phyloP scores from a whole-genome alignment of 2,113 vertebrate genomes.

The Scatophagus argus region DNA sequence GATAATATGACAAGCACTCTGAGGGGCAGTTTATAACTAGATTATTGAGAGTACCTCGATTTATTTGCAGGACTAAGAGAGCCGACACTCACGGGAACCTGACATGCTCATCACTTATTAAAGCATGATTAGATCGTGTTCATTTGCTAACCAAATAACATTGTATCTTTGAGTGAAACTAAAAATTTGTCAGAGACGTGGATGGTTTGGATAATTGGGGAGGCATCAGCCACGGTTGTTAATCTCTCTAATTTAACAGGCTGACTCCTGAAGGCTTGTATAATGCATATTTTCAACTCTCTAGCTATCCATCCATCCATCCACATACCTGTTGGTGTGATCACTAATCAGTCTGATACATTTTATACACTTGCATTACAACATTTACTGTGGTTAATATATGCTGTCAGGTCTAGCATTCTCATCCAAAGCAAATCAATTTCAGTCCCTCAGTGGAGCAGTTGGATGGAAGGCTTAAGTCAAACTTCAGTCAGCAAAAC shows the following conservation, averaged over 20 bases:
- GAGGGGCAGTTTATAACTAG: slow-evolving; percentile 71
- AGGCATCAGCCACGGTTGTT: slow-evolving; percentile 4
- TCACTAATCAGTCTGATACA: slow-evolving; percentile 23
- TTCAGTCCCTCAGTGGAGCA: slow-evolving; percentile 39
- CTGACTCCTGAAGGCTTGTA: not conserved
- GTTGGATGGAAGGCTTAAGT: slow-evolving; percentile 45
- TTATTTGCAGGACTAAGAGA: slow-evolving; percentile 73
- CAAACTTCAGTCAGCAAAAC: slow-evolving; percentile 56
- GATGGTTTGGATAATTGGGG: slow-evolving; percentile 30
- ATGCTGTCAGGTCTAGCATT: slow-evolving; percentile 9
- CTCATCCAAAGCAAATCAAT: slow-evolving; percentile 58
- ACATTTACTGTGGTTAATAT: slow-evolving; percentile 15
- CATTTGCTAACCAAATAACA: slow-evolving; percentile 69
- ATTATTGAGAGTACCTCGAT: slow-evolving; percentile 72
- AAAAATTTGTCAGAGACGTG: slow-evolving; percentile 32
- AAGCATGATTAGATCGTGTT: slow-evolving; percentile 69
- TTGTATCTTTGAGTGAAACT: slow-evolving; percentile 44
- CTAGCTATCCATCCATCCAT: slow-evolving; percentile 22
- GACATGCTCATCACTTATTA: slow-evolving; percentile 52
- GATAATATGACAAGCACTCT: slow-evolving; percentile 75
- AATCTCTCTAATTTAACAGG: slow-evolving; percentile 22
- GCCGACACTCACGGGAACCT: slow-evolving; percentile 34
- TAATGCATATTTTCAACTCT: not conserved
- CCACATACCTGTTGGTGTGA: not conserved
- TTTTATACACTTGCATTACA: slow-evolving; percentile 7